Evolutionary conservation across 2,888 invertebrate genomes (phyloP).

Genomic region (Heliconius charithonia): DNA sequence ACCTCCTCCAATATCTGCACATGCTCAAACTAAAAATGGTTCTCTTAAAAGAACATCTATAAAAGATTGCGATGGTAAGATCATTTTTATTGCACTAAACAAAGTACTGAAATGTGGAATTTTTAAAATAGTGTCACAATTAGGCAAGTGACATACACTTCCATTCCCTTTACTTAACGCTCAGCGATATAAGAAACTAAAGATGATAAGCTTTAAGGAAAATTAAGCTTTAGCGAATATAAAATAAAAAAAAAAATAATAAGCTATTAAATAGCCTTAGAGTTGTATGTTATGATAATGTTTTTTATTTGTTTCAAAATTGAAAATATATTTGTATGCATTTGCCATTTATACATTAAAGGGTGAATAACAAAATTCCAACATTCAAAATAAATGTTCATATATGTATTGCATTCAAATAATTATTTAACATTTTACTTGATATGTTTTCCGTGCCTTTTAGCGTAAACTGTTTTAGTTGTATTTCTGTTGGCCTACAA

Average conservation of each 20-base stretch:
- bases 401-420: neutral
- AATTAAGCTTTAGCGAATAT: slow-evolving; percentile 50
- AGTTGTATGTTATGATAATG: slow-evolving; percentile 1
- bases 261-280: slow-evolving; percentile 1
- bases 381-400: neutral
- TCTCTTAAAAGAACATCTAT: slow-evolving; percentile 53
- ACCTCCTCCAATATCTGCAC: slow-evolving; percentile 61
- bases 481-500: too few species aligned
- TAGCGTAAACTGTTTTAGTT: neutral
- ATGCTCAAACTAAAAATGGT: slow-evolving; percentile 48
- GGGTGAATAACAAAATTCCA: neutral
- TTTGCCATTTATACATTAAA: neutral
- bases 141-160: neutral
- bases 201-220: slow-evolving; percentile 32
- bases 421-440: neutral
- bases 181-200: slow-evolving; percentile 46
- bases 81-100: slow-evolving; percentile 17
- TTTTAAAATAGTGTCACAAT: slow-evolving; percentile 25
- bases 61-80: slow-evolving; percentile 35
- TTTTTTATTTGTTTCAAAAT: neutral
- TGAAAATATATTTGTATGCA: slow-evolving; percentile 1
- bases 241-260: slow-evolving; percentile 14
- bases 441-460: slow-evolving; percentile 21
- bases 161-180: slow-evolving; percentile 38
- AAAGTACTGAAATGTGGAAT: slow-evolving; percentile 21